Conservation (phyloP, 2,113 vertebrate genomes). For the Indicator indicator region DNA sequence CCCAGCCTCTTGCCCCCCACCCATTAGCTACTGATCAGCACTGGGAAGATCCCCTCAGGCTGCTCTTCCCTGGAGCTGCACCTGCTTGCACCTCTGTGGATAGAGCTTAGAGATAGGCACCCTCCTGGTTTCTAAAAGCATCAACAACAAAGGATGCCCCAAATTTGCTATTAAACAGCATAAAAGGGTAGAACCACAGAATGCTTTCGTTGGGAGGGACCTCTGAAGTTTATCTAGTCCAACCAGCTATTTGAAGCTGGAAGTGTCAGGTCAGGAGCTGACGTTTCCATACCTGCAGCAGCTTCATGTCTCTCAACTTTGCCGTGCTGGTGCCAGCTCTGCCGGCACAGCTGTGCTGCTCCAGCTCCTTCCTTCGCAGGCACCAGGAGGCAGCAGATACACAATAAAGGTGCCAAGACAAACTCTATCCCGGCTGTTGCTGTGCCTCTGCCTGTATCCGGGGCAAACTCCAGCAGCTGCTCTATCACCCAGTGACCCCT, state of each 20-base stretch:
- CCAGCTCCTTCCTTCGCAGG: neutral
- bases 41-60: too few species aligned
- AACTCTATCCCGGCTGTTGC: neutral
- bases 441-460: neutral
- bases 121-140: neutral
- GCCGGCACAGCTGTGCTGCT: neutral
- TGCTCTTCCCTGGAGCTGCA: neutral
- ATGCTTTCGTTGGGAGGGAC: too few species aligned
- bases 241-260: neutral
- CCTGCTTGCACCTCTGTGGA: too few species aligned
- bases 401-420: neutral
- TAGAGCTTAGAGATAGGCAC: too few species aligned
- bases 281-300: accelerated
- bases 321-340: neutral
- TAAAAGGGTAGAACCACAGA: neutral
- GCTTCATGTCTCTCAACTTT: neutral
- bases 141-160: accelerated
- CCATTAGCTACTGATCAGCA: too few species aligned
- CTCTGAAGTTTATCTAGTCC: too few species aligned
- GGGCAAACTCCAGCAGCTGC: too few species aligned
- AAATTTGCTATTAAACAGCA: neutral
- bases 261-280: accelerated
- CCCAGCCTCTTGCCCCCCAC: too few species aligned
- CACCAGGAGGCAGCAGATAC: conserved; percentile 66
- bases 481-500: too few species aligned